Evolutionary conservation across 2,113 vertebrate species (phyloP), one percentile per base, ranked within the genome.

Genomic region (Catharus fuscescens): DNA sequence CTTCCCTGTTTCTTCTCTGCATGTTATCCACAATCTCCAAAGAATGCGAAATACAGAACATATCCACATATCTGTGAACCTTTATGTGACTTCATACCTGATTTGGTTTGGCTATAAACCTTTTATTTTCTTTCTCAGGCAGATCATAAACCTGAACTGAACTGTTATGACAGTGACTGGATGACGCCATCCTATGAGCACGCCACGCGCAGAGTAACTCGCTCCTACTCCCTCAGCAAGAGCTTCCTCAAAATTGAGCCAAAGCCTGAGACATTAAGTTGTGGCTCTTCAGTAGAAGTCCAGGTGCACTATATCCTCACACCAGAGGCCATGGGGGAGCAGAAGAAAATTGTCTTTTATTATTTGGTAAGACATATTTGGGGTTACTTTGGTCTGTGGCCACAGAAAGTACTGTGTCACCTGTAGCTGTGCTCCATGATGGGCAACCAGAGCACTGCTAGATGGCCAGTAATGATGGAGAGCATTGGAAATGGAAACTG

Each of bases 281-380:
- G 98, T 42, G 95, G 92, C 20, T 67, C 73, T 18, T 52, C 32
- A 10, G 53, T 86, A 4, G 85, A 44, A 6, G 3, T 98, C 66
- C 94, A 47, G 6, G 96, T 95, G 18, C 96, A 98, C 54, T 98
- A 98, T 23, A 61, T 97, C 84, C 94, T 98, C 78, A 97, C 94
- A 10, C 56, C 20, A 78, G 89, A 89, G 6, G 88, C 74, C 28
- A 36, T 96, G 17, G 69, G 71, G 77, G 79, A 95, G 11, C 67
- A 86, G 36, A 92, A 93, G 90, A 77, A 97, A 25, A 76, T 98
- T 6, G 19, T 40, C 8, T 97, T 98, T 93, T 95, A 98, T 56
- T 98, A 97, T 52, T 77, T 98, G 98, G 98, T 98, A 78, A 97
- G 98, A 95, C 74, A 72, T 72, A 15, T 62, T 78, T 57, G n/a